Conservation (phyloP, 2,797 vertebrate genomes). For the Eulemur coronatus region DNA sequence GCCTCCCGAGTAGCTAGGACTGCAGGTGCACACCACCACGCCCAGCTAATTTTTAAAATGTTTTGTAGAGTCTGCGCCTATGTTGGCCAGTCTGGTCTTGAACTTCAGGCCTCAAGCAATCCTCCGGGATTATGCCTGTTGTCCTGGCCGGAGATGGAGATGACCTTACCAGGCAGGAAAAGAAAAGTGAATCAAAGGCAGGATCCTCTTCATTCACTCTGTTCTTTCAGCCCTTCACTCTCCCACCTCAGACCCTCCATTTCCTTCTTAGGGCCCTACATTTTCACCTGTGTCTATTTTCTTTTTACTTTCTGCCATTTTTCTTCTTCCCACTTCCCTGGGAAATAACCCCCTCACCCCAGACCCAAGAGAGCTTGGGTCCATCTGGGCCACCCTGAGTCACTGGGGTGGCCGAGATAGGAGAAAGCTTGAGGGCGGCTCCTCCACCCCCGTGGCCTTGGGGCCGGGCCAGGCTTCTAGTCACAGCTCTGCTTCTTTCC, state of each 20-base stretch:
- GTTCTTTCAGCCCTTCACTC: background rate
- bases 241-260: background rate
- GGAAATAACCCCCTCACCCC: background rate
- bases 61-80: no score
- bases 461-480: background rate
- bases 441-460: rapidly evolving
- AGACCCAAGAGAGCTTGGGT: background rate
- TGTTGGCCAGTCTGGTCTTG: no score
- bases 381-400: background rate
- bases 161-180: background rate
- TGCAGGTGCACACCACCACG: no score
- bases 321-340: background rate
- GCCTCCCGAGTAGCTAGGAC: no score
- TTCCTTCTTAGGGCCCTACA: background rate
- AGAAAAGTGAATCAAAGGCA: background rate
- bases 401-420: background rate
- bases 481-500: background rate
- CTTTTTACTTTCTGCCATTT: background rate
- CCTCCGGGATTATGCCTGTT: background rate
- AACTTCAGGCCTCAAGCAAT: no score
- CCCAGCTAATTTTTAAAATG: no score
- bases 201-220: background rate
- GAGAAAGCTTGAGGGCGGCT: background rate
- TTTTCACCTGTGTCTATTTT: background rate
- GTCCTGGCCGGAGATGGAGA: background rate